Conservation (phyloP, 2,797 vertebrate genomes). For the Enteromius fasciolatus region DNA sequence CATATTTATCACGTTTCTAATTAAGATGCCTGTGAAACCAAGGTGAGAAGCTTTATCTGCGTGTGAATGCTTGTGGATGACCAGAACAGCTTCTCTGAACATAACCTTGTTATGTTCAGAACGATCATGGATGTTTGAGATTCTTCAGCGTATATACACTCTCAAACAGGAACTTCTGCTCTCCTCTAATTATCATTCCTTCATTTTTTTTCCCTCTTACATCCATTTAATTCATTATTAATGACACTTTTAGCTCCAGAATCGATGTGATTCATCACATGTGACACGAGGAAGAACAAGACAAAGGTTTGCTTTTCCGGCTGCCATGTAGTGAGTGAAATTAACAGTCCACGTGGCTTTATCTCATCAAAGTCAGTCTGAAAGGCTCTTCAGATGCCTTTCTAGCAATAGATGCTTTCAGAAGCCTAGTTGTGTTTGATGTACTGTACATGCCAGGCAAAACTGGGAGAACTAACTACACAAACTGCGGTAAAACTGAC, state of each 20-base stretch:
- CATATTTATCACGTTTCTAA: conserved; percentile 43
- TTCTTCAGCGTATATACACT: neutral
- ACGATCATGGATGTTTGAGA: conserved; percentile 1
- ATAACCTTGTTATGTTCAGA: conserved; percentile 27
- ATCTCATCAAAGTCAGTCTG: conserved; percentile 50
- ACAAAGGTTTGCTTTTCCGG: conserved; percentile 39
- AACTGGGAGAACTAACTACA: neutral
- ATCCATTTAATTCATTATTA: conserved; percentile 55
- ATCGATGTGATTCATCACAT: conserved; percentile 48
- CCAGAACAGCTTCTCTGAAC: neutral
- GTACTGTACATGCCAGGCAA: conserved; percentile 1
- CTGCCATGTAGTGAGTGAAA: conserved; percentile 48
- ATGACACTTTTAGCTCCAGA: conserved; percentile 52
- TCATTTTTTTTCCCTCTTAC: neutral
- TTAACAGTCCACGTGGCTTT: conserved; percentile 57
- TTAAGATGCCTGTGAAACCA: conserved; percentile 27
- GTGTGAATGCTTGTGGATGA: neutral
- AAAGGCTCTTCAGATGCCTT: conserved; percentile 49
- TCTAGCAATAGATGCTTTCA: neutral
- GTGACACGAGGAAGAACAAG: conserved; percentile 25
- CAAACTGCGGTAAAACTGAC: neutral
- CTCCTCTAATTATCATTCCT: conserved; percentile 34
- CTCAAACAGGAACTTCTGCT: conserved; percentile 17
- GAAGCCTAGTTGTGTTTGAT: neutral
- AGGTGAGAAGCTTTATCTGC: conserved; percentile 5